Evolutionary conservation across 2,113 vertebrate species (phyloP).

Genomic region (Peromyscus polionotus): DNA sequence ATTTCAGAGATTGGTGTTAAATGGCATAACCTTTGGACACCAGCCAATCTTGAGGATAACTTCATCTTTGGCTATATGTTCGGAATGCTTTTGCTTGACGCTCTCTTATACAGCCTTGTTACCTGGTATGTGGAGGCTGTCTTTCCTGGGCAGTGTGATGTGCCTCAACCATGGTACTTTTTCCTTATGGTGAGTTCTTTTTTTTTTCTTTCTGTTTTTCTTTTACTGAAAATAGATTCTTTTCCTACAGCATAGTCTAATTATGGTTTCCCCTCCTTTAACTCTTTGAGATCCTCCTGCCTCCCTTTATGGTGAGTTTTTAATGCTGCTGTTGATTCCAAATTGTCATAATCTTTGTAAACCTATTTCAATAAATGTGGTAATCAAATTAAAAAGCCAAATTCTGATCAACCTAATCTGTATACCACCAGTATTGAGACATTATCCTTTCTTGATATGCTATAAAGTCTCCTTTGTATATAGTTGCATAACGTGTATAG

Average conservation of each 20-base stretch:
- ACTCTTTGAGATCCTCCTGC: neutral
- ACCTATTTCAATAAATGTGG: neutral
- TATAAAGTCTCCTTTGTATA: neutral
- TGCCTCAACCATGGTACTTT: slow-evolving; percentile 95
- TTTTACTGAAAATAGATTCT: neutral
- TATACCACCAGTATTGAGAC: neutral
- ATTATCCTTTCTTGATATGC: neutral
- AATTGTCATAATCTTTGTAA: neutral
- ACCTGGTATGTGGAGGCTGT: slow-evolving; percentile 96
- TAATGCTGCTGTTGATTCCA: neutral
- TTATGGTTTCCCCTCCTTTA: neutral
- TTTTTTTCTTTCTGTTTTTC: neutral
- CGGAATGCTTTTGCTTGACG: slow-evolving; percentile 93
- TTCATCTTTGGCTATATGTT: slow-evolving; percentile 94
- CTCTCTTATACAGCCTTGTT: slow-evolving; percentile 91
- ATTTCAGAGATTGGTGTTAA: slow-evolving; percentile 92
- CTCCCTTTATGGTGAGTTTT: neutral
- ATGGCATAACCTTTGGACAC: slow-evolving; percentile 93
- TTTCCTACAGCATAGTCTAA: neutral
- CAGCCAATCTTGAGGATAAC: slow-evolving; percentile 93
- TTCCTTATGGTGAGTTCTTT: slow-evolving; percentile 92
- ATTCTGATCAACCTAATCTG: neutral
- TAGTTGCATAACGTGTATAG: neutral
- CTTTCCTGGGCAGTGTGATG: slow-evolving; percentile 95
- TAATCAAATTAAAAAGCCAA: slow-evolving; percentile 31